phyloP scores from a whole-genome alignment of 1,140 invertebrate genomes.

The Limonius californicus region DNA sequence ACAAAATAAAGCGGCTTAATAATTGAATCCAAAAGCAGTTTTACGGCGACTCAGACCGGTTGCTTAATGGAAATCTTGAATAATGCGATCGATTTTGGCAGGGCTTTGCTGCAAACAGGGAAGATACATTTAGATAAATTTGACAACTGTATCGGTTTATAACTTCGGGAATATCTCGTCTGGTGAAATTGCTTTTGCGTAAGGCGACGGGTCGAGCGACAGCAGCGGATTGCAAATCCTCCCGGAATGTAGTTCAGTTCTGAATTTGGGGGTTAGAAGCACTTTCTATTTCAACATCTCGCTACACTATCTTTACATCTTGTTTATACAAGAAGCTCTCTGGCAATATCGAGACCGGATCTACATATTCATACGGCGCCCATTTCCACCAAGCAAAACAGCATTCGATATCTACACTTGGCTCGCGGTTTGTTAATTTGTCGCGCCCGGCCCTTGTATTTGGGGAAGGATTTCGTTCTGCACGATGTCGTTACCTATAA shows the following conservation, averaged over 20 bases:
- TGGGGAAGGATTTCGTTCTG: too few species aligned
- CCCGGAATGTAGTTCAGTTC: neutral
- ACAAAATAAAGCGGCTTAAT: constrained; percentile 1
- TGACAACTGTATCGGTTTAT: constrained; percentile 10
- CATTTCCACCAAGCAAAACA: too few species aligned
- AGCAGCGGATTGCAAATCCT: neutral
- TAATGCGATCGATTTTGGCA: neutral
- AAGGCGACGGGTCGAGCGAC: neutral
- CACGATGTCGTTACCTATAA: too few species aligned
- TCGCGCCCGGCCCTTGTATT: too few species aligned
- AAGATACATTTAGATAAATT: constrained; percentile 9
- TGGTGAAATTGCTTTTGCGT: constrained; percentile 5
- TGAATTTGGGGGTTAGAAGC: neutral
- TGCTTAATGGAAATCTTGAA: constrained; percentile 7
- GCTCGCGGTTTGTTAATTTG: too few species aligned
- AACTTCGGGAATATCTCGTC: constrained; percentile 4
- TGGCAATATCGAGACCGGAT: neutral
- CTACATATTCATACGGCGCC: neutral
- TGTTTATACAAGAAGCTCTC: neutral
- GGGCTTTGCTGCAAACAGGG: neutral
- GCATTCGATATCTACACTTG: too few species aligned
- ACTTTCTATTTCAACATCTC: neutral
- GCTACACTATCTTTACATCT: neutral
- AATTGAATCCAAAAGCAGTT: constrained; percentile 2
- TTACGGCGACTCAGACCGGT: neutral